These are phyloP conservation scores for Heloderma charlesbogerti DNA, from an alignment of 2,113 vertebrate genomes.

Conservation along the genomic window DNA sequence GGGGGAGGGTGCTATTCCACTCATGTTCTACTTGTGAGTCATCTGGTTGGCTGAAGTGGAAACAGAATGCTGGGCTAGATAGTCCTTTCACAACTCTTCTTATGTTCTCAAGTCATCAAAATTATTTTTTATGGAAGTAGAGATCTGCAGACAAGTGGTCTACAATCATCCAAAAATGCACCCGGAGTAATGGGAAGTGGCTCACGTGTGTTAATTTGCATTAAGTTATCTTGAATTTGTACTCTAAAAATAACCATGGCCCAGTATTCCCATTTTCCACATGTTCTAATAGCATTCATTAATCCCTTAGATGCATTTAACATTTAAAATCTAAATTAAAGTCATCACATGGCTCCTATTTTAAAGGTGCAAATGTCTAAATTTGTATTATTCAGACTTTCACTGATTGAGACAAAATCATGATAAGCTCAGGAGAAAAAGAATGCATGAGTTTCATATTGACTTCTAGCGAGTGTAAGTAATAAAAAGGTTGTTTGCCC, in stretches of 20 bases:
- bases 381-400: not conserved
- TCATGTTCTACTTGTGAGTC: not conserved
- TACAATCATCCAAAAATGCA: not conserved
- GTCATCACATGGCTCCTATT: not conserved
- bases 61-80: not conserved
- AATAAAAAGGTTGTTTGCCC: slow-evolving; percentile 65
- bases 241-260: not conserved
- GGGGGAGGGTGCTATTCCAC: not conserved
- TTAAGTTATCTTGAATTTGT: not conserved
- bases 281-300: not conserved
- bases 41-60: not conserved
- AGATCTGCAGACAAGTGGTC: not conserved
- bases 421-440: not conserved
- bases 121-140: not conserved
- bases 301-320: slow-evolving; percentile 33
- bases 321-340: not conserved
- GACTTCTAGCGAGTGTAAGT: slow-evolving; percentile 40
- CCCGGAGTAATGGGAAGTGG: not conserved
- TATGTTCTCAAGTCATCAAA: not conserved
- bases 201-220: not conserved
- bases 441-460: not conserved
- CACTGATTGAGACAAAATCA: not conserved
- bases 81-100: not conserved
- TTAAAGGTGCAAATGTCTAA: slow-evolving; percentile 11
- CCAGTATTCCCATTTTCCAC: not conserved